phyloP scores from a whole-genome alignment of 1,140 invertebrate genomes.

The Drosophila kohkoa region DNA sequence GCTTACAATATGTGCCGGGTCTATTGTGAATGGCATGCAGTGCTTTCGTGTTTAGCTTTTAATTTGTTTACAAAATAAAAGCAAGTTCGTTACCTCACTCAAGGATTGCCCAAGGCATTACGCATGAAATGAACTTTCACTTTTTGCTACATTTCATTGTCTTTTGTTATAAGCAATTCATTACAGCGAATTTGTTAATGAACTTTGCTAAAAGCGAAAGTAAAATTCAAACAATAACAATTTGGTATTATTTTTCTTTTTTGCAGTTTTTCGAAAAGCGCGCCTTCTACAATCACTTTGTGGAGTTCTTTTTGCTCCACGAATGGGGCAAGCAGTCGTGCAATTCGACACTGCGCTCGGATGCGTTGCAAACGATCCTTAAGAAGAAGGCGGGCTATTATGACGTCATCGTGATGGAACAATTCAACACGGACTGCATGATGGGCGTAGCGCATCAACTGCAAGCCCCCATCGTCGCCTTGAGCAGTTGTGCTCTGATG shows the following conservation, averaged over 20 bases:
- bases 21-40: background rate
- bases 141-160: conserved; percentile 28
- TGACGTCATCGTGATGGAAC: conserved; percentile 89
- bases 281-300: conserved; percentile 65
- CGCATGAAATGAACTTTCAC: conserved; percentile 19
- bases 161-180: background rate
- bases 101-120: conserved; percentile 23
- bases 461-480: conserved; percentile 87
- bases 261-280: conserved; percentile 75
- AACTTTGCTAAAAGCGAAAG: conserved; percentile 16
- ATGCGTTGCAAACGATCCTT: conserved; percentile 67
- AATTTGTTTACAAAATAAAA: background rate
- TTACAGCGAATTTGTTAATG: background rate
- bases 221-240: background rate
- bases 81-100: conserved; percentile 12
- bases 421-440: conserved; percentile 90
- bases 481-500: conserved; percentile 86
- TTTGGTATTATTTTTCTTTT: background rate
- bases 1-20: background rate
- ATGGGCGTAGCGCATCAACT: conserved; percentile 87
- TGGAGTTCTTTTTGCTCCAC: conserved; percentile 75
- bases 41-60: background rate
- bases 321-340: conserved; percentile 77
- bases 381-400: conserved; percentile 85
- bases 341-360: conserved; percentile 69